phyloP scores from a whole-genome alignment of 1,140 invertebrate genomes.

The Pseudomyrmex flavicornis region DNA sequence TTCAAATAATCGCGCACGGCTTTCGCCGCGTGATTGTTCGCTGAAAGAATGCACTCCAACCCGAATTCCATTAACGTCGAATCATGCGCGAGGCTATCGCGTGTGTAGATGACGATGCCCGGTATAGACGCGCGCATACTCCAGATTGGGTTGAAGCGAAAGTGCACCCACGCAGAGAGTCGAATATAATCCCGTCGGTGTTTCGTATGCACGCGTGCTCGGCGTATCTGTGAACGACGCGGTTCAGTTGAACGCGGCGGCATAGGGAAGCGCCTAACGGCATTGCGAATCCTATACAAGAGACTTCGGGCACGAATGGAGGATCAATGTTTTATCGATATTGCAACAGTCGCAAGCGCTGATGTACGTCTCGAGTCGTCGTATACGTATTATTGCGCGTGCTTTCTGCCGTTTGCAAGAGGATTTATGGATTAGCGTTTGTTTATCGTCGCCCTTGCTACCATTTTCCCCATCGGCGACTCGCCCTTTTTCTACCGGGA shows the following conservation, averaged over 20 bases:
- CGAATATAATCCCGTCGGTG: constrained; percentile 71
- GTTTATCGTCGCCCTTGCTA: constrained; percentile 75
- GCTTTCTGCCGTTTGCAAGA: constrained; percentile 75
- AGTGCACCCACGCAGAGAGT: constrained; percentile 67
- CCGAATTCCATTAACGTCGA: constrained; percentile 71
- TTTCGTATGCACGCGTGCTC: constrained; percentile 68
- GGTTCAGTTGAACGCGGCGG: constrained; percentile 20
- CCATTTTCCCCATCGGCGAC: constrained; percentile 43
- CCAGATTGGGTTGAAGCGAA: constrained; percentile 29
- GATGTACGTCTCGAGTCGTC: constrained; percentile 75
- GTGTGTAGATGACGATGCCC: constrained; percentile 70
- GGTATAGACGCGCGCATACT: constrained; percentile 51
- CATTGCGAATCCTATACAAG: constrained; percentile 77
- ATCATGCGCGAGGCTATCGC: constrained; percentile 64
- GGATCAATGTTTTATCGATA: constrained; percentile 82
- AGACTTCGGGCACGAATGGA: constrained; percentile 77
- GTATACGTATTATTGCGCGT: constrained; percentile 74
- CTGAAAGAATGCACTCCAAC: constrained; percentile 57
- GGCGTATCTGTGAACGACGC: constrained; percentile 52
- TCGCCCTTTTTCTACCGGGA: constrained; percentile 50
- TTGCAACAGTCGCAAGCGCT: constrained; percentile 76
- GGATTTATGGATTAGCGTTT: constrained; percentile 80
- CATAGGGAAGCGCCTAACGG: constrained; percentile 61
- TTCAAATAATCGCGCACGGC: not conserved
- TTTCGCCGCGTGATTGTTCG: constrained; percentile 1